Evolutionary conservation across 2,797 vertebrate genomes (phyloP), one percentile per base, ranked within the genome.

Genomic region (Galago senegalensis): DNA sequence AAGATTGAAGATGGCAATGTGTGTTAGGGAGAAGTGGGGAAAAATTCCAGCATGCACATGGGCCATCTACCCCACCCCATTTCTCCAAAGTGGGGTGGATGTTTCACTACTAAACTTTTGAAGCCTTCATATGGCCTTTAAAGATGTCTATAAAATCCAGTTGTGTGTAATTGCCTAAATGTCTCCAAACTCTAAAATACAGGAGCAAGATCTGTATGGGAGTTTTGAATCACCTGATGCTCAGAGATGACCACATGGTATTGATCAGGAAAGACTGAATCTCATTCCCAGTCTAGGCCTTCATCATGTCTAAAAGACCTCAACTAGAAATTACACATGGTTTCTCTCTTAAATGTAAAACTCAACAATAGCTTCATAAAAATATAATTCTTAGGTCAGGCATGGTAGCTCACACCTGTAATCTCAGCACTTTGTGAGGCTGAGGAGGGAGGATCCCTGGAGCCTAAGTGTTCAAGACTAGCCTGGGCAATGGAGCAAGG

Each of bases 331-430:
- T 20, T 18, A 61, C 10, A 20, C 27, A 25, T 73, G 43, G 16
- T 63, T 73, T 84, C 91, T 77, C 83, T 95, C 56, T 87, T 89
- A 95, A 90, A 65, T 34, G 43, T 46, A 85, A 94, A 92, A 27
- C 7, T 46, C 79, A 95, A 81, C 29, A 53, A 93, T 90, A 96
- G 34, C 70, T 83, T 31, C 21, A 89, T 73, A 70, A 70, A 73
- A 82, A 69, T 60, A 37, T 70, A 80, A 46, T 82, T 60, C n/a
- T 67, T 67, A 67, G 65, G 31, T 8, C n/a, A 67, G 7, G 31
- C 31, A n/a, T 67, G n/a, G 65, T n/a, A 67, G 31, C 65, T n/a
- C 31, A 67, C 29, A 67, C 65, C 65, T 67, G 16, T n/a, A 67
- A n/a, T 67, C 65, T 31, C 65, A 67, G 65, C 31, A 67, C 31